Percentiles rank a stretch among this genome's conserved stretches.
These are phyloP conservation scores for Drosophila micromelanica DNA, from an alignment of 1,140 invertebrate genomes.

Conservation along the genomic window DNA sequence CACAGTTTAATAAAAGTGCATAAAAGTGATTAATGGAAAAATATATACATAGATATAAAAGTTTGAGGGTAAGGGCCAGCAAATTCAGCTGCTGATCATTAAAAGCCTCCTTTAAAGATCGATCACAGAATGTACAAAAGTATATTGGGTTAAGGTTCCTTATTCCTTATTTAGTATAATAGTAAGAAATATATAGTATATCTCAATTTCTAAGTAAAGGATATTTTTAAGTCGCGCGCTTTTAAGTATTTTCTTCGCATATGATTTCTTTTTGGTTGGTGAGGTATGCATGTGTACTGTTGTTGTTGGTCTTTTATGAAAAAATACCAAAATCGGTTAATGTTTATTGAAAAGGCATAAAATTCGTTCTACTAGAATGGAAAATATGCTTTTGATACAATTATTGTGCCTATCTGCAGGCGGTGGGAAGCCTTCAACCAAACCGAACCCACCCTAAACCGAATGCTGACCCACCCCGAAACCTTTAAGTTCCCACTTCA, in stretches of 20 bases:
- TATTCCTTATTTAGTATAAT: too few relatives aligned
- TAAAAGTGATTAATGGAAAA: too few relatives aligned
- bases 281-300: conserved; percentile 20
- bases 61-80: too few relatives aligned
- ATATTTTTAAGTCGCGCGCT: conserved; percentile 11
- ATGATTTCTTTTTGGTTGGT: conserved; percentile 30
- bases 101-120: too few relatives aligned
- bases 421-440: conserved; percentile 39
- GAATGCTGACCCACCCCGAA: conserved; percentile 43
- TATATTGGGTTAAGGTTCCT: too few relatives aligned
- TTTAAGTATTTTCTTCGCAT: conserved; percentile 7
- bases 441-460: conserved; percentile 59
- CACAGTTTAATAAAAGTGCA: not conserved
- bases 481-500: conserved; percentile 24
- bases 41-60: too few relatives aligned
- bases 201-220: not conserved
- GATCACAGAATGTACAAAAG: too few relatives aligned
- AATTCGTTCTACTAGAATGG: conserved; percentile 85
- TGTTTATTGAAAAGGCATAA: conserved; percentile 85
- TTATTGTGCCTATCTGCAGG: conserved; percentile 83
- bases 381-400: conserved; percentile 85
- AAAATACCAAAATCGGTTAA: conserved; percentile 84
- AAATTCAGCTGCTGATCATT: too few relatives aligned
- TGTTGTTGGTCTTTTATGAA: conserved; percentile 62
- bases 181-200: too few relatives aligned